Evolutionary conservation across 2,797 vertebrate genomes (phyloP).

Genomic region (Jordanella pulchra): DNA sequence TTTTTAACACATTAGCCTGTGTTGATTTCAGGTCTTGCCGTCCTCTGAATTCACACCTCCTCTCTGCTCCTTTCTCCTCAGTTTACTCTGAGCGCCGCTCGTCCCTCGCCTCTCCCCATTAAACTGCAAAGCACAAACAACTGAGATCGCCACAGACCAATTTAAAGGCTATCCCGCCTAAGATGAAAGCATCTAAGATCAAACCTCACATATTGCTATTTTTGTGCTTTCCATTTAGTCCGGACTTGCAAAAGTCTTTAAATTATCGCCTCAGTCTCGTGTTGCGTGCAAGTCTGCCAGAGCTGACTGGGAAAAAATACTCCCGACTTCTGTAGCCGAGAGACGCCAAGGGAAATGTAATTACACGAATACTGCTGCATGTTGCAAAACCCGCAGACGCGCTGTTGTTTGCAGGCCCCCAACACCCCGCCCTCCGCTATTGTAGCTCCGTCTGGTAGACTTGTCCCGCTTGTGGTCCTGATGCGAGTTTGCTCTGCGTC

Average conservation of each 20-base stretch:
- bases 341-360: conserved; percentile 64
- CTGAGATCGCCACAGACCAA: conserved; percentile 48
- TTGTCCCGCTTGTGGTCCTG: conserved; percentile 75
- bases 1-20: conserved; percentile 47
- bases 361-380: conserved; percentile 60
- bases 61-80: conserved; percentile 26
- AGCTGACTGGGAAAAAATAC: conserved; percentile 40
- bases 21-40: conserved; percentile 49
- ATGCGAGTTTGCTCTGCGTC: conserved; percentile 78
- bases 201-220: conserved; percentile 26
- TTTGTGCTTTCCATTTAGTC: conserved; percentile 17
- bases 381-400: conserved; percentile 54
- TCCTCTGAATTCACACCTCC: conserved; percentile 49
- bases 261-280: conserved; percentile 34
- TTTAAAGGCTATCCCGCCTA: conserved; percentile 13
- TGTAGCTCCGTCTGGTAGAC: conserved; percentile 47
- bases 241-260: conserved; percentile 33
- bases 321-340: conserved; percentile 49
- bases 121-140: conserved; percentile 67
- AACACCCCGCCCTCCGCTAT: conserved; percentile 19
- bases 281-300: conserved; percentile 30
- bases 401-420: conserved; percentile 37
- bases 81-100: conserved; percentile 54
- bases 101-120: conserved; percentile 53
- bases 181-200: conserved; percentile 27